Evolutionary conservation across 1,140 invertebrate species (phyloP).

Genomic region (Diploscapter pachys): DNA sequence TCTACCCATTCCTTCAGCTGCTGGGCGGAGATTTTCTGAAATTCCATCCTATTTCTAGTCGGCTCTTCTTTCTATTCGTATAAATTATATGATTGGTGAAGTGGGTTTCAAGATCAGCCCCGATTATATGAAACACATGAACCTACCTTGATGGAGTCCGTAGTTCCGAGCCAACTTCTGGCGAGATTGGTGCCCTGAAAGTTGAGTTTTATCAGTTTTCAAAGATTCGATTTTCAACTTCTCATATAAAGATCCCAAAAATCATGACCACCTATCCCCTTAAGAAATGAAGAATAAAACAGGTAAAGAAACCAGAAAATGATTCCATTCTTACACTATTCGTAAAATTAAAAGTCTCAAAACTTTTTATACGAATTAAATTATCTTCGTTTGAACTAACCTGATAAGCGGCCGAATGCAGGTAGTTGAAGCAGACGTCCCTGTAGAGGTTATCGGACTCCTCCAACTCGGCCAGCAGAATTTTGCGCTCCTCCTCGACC

Average conservation of each 20-base stretch:
- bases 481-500: constrained; percentile 92
- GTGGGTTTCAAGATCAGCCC: too few relatives aligned
- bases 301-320: constrained; percentile 65
- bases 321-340: constrained; percentile 62
- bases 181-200: constrained; percentile 83
- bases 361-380: too few relatives aligned
- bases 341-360: too few relatives aligned
- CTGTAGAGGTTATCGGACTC: constrained; percentile 98
- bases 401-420: constrained; percentile 92
- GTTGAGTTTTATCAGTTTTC: constrained; percentile 66
- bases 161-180: constrained; percentile 94
- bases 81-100: too few relatives aligned
- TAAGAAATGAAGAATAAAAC: too few relatives aligned
- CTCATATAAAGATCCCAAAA: too few relatives aligned
- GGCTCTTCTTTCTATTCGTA: too few relatives aligned
- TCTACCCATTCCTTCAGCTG: constrained; percentile 84
- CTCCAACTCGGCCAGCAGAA: constrained; percentile 96
- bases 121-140: too few relatives aligned
- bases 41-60: too few relatives aligned
- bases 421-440: constrained; percentile 97
- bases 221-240: too few relatives aligned
- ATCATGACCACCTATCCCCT: too few relatives aligned
- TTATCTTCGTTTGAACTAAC: constrained; percentile 61
- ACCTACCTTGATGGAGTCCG: constrained; percentile 64
- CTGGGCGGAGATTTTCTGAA: constrained; percentile 67